phyloP scores from a whole-genome alignment of 2,888 invertebrate species.

The Neoitamus cyanurus region DNA sequence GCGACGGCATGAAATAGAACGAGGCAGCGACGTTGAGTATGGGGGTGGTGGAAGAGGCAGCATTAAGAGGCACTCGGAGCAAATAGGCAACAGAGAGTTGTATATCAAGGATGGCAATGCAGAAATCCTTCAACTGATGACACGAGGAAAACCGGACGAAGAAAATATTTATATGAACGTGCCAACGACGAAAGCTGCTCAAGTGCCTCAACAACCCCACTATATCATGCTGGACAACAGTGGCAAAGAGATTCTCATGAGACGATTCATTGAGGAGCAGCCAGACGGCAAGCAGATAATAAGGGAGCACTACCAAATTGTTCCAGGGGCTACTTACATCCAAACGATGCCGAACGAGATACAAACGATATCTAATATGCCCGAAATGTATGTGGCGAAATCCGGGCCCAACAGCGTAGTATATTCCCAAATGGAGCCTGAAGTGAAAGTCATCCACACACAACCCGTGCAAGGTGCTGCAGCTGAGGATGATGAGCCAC shows the following conservation, averaged over 20 bases:
- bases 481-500: slow-evolving; percentile 61
- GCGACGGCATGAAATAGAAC: slow-evolving; percentile 79
- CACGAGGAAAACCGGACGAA: slow-evolving; percentile 74
- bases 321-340: slow-evolving; percentile 63
- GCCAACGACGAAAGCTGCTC: slow-evolving; percentile 68
- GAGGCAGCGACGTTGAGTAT: slow-evolving; percentile 76
- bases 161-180: slow-evolving; percentile 72
- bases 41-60: slow-evolving; percentile 62
- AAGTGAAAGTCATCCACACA: slow-evolving; percentile 66
- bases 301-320: slow-evolving; percentile 67
- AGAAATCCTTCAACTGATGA: slow-evolving; percentile 83
- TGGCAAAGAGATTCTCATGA: slow-evolving; percentile 86
- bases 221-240: slow-evolving; percentile 78
- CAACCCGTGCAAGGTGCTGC: slow-evolving; percentile 66
- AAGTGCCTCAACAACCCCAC: slow-evolving; percentile 70
- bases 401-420: slow-evolving; percentile 66
- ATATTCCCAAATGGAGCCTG: slow-evolving; percentile 68
- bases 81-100: slow-evolving; percentile 70
- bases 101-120: slow-evolving; percentile 88
- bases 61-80: slow-evolving; percentile 60
- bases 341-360: slow-evolving; percentile 65
- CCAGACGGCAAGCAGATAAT: slow-evolving; percentile 74
- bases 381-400: slow-evolving; percentile 58
- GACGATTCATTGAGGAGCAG: slow-evolving; percentile 86
- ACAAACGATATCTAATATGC: slow-evolving; percentile 53